Percentiles rank a stretch among this genome's conserved stretches.
phyloP scores from a whole-genome alignment of 2,797 vertebrate species.

The Numenius phaeopus region DNA sequence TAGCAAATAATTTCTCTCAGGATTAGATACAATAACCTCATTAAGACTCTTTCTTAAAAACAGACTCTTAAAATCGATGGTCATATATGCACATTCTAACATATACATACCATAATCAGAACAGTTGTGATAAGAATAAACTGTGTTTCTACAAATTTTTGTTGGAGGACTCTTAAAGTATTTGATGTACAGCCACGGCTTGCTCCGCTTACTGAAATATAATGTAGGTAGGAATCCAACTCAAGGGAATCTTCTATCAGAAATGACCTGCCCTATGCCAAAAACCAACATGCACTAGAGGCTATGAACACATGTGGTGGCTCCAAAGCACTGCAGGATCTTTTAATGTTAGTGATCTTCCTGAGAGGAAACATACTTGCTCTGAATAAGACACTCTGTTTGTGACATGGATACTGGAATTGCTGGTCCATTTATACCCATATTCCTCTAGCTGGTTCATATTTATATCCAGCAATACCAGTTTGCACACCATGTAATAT shows the following conservation, averaged over 20 bases:
- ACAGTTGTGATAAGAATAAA: background rate
- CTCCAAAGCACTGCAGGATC: background rate
- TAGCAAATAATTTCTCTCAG: background rate
- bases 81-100: background rate
- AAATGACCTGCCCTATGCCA: background rate
- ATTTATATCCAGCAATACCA: background rate
- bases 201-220: background rate
- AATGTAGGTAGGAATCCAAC: background rate
- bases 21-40: background rate
- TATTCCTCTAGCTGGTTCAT: background rate
- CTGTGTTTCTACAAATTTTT: background rate
- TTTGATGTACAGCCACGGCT: background rate
- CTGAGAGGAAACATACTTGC: background rate
- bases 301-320: background rate
- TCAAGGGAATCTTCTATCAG: background rate
- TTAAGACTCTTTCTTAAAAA: background rate
- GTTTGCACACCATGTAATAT: background rate
- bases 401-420: background rate
- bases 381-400: background rate
- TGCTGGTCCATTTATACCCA: background rate
- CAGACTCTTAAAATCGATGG: background rate
- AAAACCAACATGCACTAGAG: background rate
- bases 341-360: background rate
- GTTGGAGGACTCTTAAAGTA: background rate
- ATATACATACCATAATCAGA: background rate